Evolutionary conservation across 2,113 vertebrate genomes (phyloP), one percentile per base, ranked within the genome.

Genomic region (Saguinus midas): DNA sequence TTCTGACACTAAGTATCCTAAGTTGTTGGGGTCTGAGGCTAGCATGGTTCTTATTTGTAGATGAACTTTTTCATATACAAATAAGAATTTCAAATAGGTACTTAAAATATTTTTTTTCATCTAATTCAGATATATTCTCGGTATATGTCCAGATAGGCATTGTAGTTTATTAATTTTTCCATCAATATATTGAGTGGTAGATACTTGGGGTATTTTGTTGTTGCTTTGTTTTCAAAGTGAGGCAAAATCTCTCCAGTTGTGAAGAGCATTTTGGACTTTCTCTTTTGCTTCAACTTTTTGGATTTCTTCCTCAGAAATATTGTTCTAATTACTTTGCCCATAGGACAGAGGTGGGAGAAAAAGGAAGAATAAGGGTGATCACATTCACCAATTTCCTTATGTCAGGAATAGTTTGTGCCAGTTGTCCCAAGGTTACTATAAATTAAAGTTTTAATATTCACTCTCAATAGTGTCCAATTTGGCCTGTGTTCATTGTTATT

Each of bases 1-100:
- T 91, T 87, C 37, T 94, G 48, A 82, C 40, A 68, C 14, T 50
- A 91, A 50, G 40, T 40, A 91, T 82, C 50, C 86, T 81, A 96
- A 75, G 66, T 21, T 91, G 66, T 68, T 35, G 64, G 57, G 25
- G 66, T 82, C 35, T 58, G 35, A 87, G 5, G 14, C 5, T 94
- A 45, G n/a, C 9, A 2, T 80, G 17, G 5, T 57, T 83, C 37
- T 68, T 55, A 50, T 82, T 64, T 43, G 13, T 40, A 90, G 50
- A 61, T 45, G 79, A 58, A 89, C 78, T 82, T 87, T 94, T 79
- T 91, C 45, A 50, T 14, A 13, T 50, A 12, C 3, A 50, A 50
- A 50, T 14, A 50, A 50, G 50, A 50, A 50, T 50, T 50, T 50
- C 50, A 50, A 50, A 57, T 32, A 91, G 40, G 58, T 70, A 57